phyloP scores from a whole-genome alignment of 2,797 vertebrate species.

The Gephyroberyx darwinii region DNA sequence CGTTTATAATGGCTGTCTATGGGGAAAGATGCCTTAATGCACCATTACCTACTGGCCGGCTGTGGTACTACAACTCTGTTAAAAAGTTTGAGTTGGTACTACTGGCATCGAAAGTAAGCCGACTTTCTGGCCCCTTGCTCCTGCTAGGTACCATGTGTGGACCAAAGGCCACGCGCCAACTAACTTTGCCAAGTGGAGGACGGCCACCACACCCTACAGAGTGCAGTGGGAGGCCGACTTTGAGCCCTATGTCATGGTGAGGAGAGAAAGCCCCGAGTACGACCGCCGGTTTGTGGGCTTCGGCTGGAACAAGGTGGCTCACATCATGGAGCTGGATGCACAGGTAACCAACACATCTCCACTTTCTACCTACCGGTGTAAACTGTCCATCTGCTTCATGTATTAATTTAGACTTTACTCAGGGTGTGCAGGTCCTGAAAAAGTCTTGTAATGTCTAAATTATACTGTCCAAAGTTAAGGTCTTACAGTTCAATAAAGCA shows the following conservation, averaged over 20 bases:
- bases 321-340: constrained; percentile 98
- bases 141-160: constrained; percentile 95
- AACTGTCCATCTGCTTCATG: not conserved
- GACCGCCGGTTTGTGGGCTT: constrained; percentile 98
- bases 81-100: too few species aligned
- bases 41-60: too few species aligned
- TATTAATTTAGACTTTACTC: not conserved
- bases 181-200: constrained; percentile 98
- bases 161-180: constrained; percentile 98
- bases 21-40: too few species aligned
- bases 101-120: too few species aligned
- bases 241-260: constrained; percentile 97
- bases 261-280: constrained; percentile 92
- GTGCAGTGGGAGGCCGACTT: constrained; percentile 99
- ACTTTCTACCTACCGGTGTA: not conserved
- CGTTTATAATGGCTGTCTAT: too few species aligned
- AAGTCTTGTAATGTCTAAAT: not conserved
- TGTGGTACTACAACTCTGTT: too few species aligned
- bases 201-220: constrained; percentile 93
- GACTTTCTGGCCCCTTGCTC: not conserved
- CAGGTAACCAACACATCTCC: constrained; percentile 82
- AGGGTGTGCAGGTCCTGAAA: not conserved
- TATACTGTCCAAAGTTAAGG: too few species aligned
- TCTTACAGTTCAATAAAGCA: too few species aligned
- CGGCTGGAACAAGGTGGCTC: constrained; percentile 99